These are phyloP conservation scores for Hirtodrosophila cameraria DNA, from an alignment of 2,888 invertebrate species.

Conservation along the genomic window DNA sequence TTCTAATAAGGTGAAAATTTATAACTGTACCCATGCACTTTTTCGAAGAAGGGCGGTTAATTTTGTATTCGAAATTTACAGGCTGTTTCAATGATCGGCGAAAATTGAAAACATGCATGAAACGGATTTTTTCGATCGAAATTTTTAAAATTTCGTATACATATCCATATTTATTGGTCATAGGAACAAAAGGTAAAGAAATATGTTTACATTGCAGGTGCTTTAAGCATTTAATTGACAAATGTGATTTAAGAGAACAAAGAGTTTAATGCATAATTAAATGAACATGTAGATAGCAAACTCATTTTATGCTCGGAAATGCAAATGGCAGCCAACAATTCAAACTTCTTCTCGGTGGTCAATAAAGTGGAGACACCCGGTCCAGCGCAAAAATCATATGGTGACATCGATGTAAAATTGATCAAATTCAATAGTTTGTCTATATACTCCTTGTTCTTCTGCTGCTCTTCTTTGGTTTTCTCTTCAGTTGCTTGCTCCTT, in stretches of 20 bases:
- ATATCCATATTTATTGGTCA: too few relatives aligned
- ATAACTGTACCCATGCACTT: too few relatives aligned
- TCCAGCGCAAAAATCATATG: constrained; percentile 54
- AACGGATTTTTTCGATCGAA: too few relatives aligned
- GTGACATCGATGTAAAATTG: constrained; percentile 36
- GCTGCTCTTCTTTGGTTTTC: background rate
- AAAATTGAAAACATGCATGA: too few relatives aligned
- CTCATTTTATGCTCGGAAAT: constrained; percentile 33
- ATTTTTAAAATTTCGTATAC: too few relatives aligned
- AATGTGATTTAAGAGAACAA: background rate
- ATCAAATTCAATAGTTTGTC: constrained; percentile 32
- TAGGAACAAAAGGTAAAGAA: too few relatives aligned
- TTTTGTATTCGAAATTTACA: too few relatives aligned
- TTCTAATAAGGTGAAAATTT: too few relatives aligned
- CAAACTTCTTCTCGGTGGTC: constrained; percentile 34
- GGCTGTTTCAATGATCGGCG: too few relatives aligned
- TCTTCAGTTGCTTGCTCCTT: background rate
- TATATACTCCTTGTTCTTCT: constrained; percentile 25
- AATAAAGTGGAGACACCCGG: constrained; percentile 45
- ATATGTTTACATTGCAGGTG: too few relatives aligned
- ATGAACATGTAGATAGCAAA: constrained; percentile 2
- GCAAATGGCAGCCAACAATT: constrained; percentile 41
- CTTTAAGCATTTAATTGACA: background rate
- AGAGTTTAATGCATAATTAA: background rate
- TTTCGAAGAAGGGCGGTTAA: too few relatives aligned